These are phyloP conservation scores for Eurosta solidaginis DNA, from an alignment of 1,140 invertebrate species.

Conservation along the genomic window DNA sequence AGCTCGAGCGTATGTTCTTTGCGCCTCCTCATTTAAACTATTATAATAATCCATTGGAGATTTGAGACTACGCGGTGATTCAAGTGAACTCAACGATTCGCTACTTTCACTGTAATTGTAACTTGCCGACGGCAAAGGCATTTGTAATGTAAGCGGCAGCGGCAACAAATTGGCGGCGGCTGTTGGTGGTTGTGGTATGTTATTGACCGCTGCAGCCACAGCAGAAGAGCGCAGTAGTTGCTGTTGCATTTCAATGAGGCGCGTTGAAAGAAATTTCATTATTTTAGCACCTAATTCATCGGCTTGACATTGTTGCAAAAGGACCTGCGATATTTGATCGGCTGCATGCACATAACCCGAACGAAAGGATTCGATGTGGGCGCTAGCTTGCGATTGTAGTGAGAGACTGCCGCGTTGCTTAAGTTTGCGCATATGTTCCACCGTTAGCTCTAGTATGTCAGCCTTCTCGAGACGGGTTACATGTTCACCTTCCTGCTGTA, in stretches of 20 bases:
- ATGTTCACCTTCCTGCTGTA: slow-evolving; percentile 88
- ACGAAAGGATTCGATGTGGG: slow-evolving; percentile 77
- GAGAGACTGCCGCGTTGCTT: slow-evolving; percentile 62
- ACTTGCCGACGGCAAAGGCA: slow-evolving; percentile 19
- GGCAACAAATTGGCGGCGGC: slow-evolving; percentile 42
- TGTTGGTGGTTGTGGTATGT: slow-evolving; percentile 33
- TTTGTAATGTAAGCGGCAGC: slow-evolving; percentile 1
- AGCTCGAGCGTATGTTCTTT: neutral
- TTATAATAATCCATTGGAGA: neutral
- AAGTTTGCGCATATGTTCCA: slow-evolving; percentile 88
- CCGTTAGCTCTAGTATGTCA: slow-evolving; percentile 95
- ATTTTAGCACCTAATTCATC: slow-evolving; percentile 80
- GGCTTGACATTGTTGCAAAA: slow-evolving; percentile 74
- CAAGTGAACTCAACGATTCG: neutral
- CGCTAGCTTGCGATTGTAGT: slow-evolving; percentile 43
- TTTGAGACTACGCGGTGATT: neutral
- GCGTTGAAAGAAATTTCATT: slow-evolving; percentile 84
- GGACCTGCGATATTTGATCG: slow-evolving; percentile 85
- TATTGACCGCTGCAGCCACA: slow-evolving; percentile 34
- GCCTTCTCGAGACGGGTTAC: slow-evolving; percentile 90
- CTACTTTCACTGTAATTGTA: slow-evolving; percentile 19
- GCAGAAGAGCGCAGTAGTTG: slow-evolving; percentile 41
- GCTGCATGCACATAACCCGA: slow-evolving; percentile 92
- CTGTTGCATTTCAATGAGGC: slow-evolving; percentile 68
- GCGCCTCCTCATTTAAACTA: neutral